A percentile compares a stretch with the other conserved stretches of the same genome.
phyloP scores from a whole-genome alignment of 2,888 invertebrate species.

The Macrosiphum euphorbiae region DNA sequence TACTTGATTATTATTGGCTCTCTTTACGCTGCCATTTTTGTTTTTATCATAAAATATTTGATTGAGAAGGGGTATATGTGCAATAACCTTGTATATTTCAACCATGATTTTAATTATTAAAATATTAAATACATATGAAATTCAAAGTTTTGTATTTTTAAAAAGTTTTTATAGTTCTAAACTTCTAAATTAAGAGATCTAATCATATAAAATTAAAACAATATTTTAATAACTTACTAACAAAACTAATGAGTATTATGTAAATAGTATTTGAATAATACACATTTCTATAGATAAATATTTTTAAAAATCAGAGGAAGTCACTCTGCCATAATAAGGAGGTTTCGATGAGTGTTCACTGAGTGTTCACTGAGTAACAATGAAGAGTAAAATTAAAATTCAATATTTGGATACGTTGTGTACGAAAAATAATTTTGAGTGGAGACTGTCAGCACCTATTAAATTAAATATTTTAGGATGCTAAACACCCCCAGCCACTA shows the following conservation, averaged over 20 bases:
- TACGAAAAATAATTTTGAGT: not conserved
- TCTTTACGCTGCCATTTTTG: no score
- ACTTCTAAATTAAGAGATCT: not conserved
- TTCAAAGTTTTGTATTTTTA: not conserved
- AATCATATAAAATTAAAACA: not conserved
- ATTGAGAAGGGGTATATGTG: no score
- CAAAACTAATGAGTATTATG: not conserved
- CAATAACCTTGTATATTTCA: no score
- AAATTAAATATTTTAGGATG: no score
- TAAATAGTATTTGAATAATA: not conserved
- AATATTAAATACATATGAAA: no score
- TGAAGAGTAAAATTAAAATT: not conserved
- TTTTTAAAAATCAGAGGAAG: not conserved
- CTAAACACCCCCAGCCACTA: no score
- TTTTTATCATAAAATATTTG: no score
- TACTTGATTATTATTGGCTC: no score
- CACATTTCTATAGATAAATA: not conserved
- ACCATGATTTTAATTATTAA: no score
- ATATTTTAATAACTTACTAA: not conserved
- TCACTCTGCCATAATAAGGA: not conserved
- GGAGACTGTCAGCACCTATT: no score
- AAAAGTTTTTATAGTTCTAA: not conserved
- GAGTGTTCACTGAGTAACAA: not conserved
- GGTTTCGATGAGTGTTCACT: not conserved
- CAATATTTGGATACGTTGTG: not conserved